Evolutionary conservation across 2,797 vertebrate genomes (phyloP).

Genomic region (Saxicola maurus): DNA sequence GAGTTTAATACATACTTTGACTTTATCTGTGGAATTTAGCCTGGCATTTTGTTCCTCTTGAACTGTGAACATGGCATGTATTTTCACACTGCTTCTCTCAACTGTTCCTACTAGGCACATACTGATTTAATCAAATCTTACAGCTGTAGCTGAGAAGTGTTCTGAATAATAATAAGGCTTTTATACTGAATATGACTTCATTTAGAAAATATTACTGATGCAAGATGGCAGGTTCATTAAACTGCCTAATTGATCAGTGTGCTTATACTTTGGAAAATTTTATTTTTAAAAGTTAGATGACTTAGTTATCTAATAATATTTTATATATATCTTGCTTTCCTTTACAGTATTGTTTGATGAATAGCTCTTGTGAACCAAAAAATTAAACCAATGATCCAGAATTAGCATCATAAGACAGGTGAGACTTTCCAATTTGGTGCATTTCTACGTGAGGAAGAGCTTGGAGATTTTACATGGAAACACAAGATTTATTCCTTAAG

Average conservation of each 20-base stretch:
- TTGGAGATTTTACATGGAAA: neutral
- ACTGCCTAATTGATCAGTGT: slow-evolving; percentile 41
- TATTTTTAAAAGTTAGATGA: neutral
- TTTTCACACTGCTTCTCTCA: slow-evolving; percentile 51
- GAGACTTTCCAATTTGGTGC: neutral
- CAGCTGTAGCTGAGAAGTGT: slow-evolving; percentile 41
- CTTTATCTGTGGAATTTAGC: slow-evolving; percentile 13
- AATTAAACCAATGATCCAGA: neutral
- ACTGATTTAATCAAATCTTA: slow-evolving; percentile 68
- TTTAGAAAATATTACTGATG: slow-evolving; percentile 59
- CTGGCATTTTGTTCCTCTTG: slow-evolving; percentile 10
- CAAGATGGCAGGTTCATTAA: slow-evolving; percentile 63
- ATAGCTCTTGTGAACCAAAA: slow-evolving; percentile 3
- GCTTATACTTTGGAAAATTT: slow-evolving; percentile 19
- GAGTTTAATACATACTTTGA: neutral
- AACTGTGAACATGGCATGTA: neutral
- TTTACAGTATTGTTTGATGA: neutral
- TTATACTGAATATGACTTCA: slow-evolving; percentile 59
- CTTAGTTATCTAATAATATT: slow-evolving; percentile 30
- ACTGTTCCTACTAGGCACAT: slow-evolving; percentile 42
- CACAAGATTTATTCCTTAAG: neutral
- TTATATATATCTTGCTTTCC: slow-evolving; percentile 10
- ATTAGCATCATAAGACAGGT: neutral
- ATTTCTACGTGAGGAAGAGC: neutral
- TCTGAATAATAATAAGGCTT: slow-evolving; percentile 65